phyloP scores from a whole-genome alignment of 2,797 vertebrate species.

The Microcaecilia unicolor region DNA sequence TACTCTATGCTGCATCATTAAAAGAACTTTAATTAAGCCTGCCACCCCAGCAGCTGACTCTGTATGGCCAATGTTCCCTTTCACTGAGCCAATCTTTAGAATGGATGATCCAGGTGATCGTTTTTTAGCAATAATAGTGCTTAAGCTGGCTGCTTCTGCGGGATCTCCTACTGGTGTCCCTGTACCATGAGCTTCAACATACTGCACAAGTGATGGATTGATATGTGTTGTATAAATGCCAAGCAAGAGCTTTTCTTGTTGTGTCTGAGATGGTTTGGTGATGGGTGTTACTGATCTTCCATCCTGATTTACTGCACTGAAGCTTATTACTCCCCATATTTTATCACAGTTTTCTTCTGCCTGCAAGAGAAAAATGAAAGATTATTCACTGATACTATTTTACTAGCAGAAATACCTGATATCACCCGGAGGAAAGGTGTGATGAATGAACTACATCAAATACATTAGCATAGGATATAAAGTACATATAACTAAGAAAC shows the following conservation, averaged over 20 bases:
- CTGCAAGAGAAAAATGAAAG: constrained; percentile 32
- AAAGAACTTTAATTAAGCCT: constrained; percentile 75
- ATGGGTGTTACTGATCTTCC: constrained; percentile 65
- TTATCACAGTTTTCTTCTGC: constrained; percentile 64
- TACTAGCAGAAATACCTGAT: too few relatives aligned
- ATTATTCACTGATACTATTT: too few relatives aligned
- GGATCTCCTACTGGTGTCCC: constrained; percentile 72
- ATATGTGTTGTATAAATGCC: constrained; percentile 54
- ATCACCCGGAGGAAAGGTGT: too few relatives aligned
- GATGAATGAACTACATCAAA: too few relatives aligned
- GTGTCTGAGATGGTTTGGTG: constrained; percentile 69
- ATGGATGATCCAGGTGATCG: constrained; percentile 30
- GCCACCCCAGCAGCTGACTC: constrained; percentile 82
- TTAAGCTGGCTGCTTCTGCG: constrained; percentile 65
- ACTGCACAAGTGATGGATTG: constrained; percentile 60
- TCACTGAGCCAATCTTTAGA: constrained; percentile 72
- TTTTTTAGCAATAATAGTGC: constrained; percentile 56
- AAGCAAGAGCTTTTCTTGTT: constrained; percentile 69
- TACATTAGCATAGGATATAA: too few relatives aligned
- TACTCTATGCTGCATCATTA: constrained; percentile 78
- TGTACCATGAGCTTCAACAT: constrained; percentile 78
- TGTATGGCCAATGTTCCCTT: constrained; percentile 80
- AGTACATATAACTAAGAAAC: too few relatives aligned
- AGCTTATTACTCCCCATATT: constrained; percentile 73
- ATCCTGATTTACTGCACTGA: constrained; percentile 74